Base-by-base conservation (phyloP, 2,113 vertebrate genomes). In the Peromyscus leucopus region DNA sequence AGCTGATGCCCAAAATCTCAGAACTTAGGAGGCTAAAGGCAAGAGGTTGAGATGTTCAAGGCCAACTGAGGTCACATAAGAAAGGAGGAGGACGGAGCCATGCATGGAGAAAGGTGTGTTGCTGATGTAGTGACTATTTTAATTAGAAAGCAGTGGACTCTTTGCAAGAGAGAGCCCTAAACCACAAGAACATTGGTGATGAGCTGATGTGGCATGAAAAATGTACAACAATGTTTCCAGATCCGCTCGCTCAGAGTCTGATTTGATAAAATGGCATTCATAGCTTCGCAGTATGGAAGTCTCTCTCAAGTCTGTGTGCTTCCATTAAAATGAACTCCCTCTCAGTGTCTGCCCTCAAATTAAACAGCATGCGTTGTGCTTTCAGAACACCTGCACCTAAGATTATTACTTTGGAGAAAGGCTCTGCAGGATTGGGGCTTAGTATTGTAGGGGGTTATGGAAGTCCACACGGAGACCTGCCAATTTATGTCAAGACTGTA, bases 401-500 rank as follows among this genome's bases (percentile, higher is more conserved):
- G 98, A 99, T 98, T 97, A 99, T 99, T 98, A 98, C 98, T 95
- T 99, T 99, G 99, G 99, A 99, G 98, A 99, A 99, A 98, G 99
- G 99, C 86, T 98, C 99, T n/a, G 99, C 99, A 97, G 99, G 99
- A 76, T 99, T 99, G 88, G 99, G 99, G 98, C 99, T 99, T 99
- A 99, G 99, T 98, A 99, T 99, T 96, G 99, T 99, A 15, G 99
- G 99, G 21, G 99, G 99, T 19, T 99, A 99, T 75, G 99, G 99
- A 94, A 99, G 99, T 98, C 99, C 99, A 89, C 99, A 99, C 63
- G 99, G 99, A 98, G 99, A 99, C 98, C 99, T 99, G 98, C 99
- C 99, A 46, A 99, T 99, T 98, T 99, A 99, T 97, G 99, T 99
- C 98, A 99, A 99, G 99, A 99, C 99, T 19, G 99, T 99, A 98